Conservation (phyloP, 37 sponge, comb jelly and placozoan genomes). For the Amphimedon queenslandica region DNA sequence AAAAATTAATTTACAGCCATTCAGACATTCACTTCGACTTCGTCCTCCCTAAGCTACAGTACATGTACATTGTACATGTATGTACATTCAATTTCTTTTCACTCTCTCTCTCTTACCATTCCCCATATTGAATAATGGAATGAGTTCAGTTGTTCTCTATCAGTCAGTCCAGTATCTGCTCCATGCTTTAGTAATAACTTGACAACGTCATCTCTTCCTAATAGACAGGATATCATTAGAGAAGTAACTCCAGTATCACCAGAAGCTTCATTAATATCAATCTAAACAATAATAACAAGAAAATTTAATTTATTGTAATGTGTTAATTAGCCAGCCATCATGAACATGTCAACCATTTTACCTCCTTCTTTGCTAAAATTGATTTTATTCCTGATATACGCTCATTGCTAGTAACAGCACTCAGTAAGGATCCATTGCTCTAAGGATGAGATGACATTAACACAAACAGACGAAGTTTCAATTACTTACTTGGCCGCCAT, state of each 20-base stretch:
- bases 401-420: too few relatives aligned
- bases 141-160: constrained; percentile 21
- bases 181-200: constrained; percentile 40
- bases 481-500: too few relatives aligned
- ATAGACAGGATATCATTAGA: constrained; percentile 39
- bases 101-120: neutral
- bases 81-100: neutral
- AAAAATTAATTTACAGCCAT: neutral
- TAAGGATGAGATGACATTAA: too few relatives aligned
- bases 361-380: too few relatives aligned
- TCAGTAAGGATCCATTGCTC: too few relatives aligned
- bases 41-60: too few relatives aligned
- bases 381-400: too few relatives aligned
- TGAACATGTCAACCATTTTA: too few relatives aligned
- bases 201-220: constrained; percentile 18
- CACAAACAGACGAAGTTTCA: too few relatives aligned
- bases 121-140: constrained; percentile 53
- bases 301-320: too few relatives aligned
- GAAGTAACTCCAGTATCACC: constrained; percentile 29
- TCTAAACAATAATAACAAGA: too few relatives aligned
- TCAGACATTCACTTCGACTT: neutral
- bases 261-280: neutral
- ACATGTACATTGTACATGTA: neutral
- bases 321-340: too few relatives aligned
- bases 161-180: neutral